Evolutionary conservation across 2,113 vertebrate genomes (phyloP).

Genomic region (Picathartes gymnocephalus): DNA sequence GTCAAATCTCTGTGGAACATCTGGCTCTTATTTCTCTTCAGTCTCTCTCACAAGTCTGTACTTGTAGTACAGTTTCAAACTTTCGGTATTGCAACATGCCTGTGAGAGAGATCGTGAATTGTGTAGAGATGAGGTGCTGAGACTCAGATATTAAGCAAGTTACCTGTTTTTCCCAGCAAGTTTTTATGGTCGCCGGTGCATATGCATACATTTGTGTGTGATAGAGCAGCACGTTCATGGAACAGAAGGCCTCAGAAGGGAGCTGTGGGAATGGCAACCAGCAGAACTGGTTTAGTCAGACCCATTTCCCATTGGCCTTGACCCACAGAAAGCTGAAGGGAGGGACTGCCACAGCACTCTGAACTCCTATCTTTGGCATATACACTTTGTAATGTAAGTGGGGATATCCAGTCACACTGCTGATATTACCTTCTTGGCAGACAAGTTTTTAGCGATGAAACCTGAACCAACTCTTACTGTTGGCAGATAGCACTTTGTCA

Average conservation of each 20-base stretch:
- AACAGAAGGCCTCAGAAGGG: neutral
- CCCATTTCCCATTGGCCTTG: neutral
- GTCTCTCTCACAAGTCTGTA: neutral
- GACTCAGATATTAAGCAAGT: neutral
- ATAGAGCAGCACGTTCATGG: neutral
- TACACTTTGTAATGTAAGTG: neutral
- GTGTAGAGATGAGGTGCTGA: neutral
- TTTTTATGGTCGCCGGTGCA: neutral
- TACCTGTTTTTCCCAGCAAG: neutral
- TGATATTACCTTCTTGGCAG: neutral
- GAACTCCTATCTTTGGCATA: neutral
- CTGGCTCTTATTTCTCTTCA: neutral
- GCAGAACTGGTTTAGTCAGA: neutral
- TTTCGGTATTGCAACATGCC: neutral
- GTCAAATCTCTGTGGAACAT: neutral
- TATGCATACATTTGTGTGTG: neutral
- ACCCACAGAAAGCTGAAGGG: neutral
- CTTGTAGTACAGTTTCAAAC: constrained; percentile 4
- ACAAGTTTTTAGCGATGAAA: neutral
- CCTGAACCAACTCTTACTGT: neutral
- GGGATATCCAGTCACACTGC: neutral
- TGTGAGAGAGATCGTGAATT: neutral
- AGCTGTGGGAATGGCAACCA: neutral
- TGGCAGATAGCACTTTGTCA: neutral
- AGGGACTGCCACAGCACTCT: neutral